phyloP scores from a whole-genome alignment of 2,797 vertebrate species.

The Sorex maritimensis region DNA sequence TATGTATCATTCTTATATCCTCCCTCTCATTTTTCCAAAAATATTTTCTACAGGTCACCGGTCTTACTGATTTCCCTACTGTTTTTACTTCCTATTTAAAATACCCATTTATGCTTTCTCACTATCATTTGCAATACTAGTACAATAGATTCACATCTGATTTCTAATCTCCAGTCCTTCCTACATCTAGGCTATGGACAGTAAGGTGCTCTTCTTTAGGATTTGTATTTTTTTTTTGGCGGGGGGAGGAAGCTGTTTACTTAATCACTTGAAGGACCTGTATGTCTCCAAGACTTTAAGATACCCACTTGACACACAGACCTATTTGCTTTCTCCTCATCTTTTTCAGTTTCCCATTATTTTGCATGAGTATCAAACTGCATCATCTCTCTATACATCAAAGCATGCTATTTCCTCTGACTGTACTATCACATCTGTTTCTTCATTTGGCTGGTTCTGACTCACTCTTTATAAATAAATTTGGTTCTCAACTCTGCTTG shows the following conservation, averaged over 20 bases:
- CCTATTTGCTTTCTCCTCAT: not conserved
- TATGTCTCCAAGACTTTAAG: not conserved
- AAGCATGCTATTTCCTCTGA: slow-evolving; percentile 16
- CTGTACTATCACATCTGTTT: slow-evolving; percentile 24
- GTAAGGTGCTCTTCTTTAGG: not conserved
- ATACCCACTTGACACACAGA: slow-evolving; percentile 5
- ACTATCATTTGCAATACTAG: slow-evolving; percentile 38
- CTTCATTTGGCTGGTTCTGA: slow-evolving; percentile 10
- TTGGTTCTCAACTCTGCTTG: not conserved
- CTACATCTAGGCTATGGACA: slow-evolving; percentile 24
- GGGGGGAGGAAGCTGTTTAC: not conserved
- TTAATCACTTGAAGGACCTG: not conserved
- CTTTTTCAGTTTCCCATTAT: not conserved
- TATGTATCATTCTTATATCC: not conserved
- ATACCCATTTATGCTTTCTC: not conserved
- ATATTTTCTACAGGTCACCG: not conserved
- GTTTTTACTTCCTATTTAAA: slow-evolving; percentile 12
- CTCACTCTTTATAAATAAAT: slow-evolving; percentile 59
- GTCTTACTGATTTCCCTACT: not conserved
- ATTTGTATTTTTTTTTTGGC: not conserved
- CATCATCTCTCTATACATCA: not conserved
- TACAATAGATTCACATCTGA: slow-evolving; percentile 9
- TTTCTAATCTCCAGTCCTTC: not conserved
- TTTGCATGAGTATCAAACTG: slow-evolving; percentile 20
- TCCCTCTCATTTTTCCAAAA: not conserved